phyloP scores from a whole-genome alignment of 2,113 vertebrate genomes.

The Phaetusa simplex region DNA sequence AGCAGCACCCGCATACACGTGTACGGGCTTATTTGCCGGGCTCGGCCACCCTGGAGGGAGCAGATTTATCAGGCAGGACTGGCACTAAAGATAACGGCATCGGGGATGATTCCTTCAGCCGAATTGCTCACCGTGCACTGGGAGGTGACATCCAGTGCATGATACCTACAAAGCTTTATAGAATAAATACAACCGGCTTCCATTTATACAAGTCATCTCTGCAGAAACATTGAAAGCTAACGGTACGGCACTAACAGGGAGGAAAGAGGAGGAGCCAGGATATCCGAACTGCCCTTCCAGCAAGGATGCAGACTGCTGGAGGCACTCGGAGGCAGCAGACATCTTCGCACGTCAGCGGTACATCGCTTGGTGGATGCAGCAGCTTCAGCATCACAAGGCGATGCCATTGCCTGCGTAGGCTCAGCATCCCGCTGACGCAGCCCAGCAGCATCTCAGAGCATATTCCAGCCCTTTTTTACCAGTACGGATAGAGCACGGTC shows the following conservation, averaged over 20 bases:
- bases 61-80: background rate
- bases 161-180: background rate
- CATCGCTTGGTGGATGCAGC: background rate
- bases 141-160: background rate
- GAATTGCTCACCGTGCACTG: background rate
- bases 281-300: background rate
- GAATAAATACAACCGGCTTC: background rate
- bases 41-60: background rate
- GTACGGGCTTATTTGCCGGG: background rate
- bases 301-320: background rate
- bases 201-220: background rate
- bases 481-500: fast-evolving
- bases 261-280: background rate
- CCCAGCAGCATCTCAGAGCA: background rate
- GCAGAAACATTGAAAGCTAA: background rate
- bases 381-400: background rate
- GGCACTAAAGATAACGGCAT: background rate
- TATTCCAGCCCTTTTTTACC: background rate
- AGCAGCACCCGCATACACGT: fast-evolving
- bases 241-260: background rate
- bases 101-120: background rate
- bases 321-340: background rate
- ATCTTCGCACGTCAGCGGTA: fast-evolving
- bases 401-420: background rate
- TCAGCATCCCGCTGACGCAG: background rate